Evolutionary conservation across 2,888 invertebrate genomes (phyloP).

Genomic region (Eueremaeus valkanovi): DNA sequence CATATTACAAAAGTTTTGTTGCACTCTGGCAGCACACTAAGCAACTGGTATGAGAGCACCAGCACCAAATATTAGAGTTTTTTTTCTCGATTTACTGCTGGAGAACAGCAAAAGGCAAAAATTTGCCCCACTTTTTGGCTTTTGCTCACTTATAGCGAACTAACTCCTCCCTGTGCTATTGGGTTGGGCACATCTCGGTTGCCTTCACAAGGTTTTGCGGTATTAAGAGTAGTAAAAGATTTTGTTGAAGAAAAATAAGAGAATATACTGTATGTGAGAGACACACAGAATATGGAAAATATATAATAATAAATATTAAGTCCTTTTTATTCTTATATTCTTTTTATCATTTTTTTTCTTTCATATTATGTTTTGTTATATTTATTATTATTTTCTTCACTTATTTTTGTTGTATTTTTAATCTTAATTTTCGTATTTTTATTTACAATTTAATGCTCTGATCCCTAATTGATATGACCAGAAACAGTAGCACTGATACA

Average conservation of each 20-base stretch:
- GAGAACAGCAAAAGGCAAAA: neutral
- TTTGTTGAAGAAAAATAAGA: neutral
- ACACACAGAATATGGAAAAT: too few species aligned
- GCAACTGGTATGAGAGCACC: neutral
- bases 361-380: too few species aligned
- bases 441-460: too few species aligned
- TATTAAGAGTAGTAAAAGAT: neutral
- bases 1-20: neutral
- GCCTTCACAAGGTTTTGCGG: slow-evolving; percentile 19
- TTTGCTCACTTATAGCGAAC: neutral
- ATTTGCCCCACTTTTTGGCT: slow-evolving; percentile 17
- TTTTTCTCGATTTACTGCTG: too few species aligned
- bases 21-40: neutral
- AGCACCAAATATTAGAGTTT: too few species aligned
- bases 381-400: too few species aligned
- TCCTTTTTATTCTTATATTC: too few species aligned
- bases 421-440: too few species aligned
- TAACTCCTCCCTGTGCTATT: slow-evolving; percentile 4
- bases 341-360: too few species aligned
- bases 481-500: neutral
- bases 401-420: too few species aligned
- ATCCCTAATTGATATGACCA: neutral
- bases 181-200: slow-evolving; percentile 23
- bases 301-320: too few species aligned
- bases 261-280: neutral